These are phyloP conservation scores for Nomada fabriciana DNA, from an alignment of 2,888 invertebrate species.

Conservation along the genomic window DNA sequence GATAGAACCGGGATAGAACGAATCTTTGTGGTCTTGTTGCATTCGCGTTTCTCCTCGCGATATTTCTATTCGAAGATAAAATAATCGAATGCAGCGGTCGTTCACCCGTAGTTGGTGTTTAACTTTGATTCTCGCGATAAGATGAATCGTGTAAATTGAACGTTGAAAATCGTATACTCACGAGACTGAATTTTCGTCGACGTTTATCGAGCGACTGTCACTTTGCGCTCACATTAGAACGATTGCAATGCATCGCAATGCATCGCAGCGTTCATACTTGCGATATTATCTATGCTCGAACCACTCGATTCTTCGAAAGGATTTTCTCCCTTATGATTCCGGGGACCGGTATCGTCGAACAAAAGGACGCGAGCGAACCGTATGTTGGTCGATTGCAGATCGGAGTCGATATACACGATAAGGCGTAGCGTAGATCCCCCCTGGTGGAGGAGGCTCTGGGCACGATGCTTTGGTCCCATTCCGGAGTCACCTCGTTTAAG, in stretches of 20 bases:
- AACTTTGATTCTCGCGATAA: no score
- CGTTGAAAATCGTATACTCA: background rate
- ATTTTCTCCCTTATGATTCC: no score
- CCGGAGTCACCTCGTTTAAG: slow-evolving; percentile 89
- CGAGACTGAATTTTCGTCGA: background rate
- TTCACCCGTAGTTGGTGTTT: no score
- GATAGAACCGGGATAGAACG: no score
- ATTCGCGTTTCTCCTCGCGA: no score
- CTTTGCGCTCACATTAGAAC: slow-evolving; percentile 9
- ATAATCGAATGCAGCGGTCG: no score
- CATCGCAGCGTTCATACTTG: background rate
- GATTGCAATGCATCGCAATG: no score
- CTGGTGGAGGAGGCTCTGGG: slow-evolving; percentile 88
- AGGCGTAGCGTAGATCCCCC: slow-evolving; percentile 90
- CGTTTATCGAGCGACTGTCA: slow-evolving; percentile 21
- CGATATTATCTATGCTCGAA: slow-evolving; percentile 9
- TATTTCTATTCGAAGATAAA: no score
- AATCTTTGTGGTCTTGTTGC: no score
- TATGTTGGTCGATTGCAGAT: slow-evolving; percentile 78
- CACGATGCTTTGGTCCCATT: slow-evolving; percentile 85
- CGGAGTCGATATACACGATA: slow-evolving; percentile 95
- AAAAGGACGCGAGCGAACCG: no score
- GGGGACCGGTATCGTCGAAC: no score
- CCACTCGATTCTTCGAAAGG: no score
- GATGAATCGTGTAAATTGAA: background rate